phyloP scores from a whole-genome alignment of 2,888 invertebrate genomes.

The Falcaria lacertinaria region DNA sequence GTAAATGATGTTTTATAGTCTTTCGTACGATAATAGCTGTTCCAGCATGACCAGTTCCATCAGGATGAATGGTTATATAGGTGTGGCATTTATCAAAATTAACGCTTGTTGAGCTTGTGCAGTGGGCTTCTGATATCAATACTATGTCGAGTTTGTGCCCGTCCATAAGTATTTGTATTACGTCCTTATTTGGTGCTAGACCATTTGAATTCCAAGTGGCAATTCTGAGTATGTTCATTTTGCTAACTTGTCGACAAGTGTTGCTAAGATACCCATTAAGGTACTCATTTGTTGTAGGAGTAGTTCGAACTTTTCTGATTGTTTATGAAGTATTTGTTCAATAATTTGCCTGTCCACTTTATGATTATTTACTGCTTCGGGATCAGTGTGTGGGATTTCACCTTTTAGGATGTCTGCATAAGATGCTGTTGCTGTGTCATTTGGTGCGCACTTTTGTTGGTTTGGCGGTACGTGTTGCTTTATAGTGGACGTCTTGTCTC shows the following conservation, averaged over 20 bases:
- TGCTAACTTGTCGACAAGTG: background rate
- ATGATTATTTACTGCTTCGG: background rate
- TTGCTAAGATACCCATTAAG: background rate
- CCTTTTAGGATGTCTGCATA: background rate
- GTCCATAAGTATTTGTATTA: conserved; percentile 8
- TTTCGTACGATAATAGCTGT: conserved; percentile 9
- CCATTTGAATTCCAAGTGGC: conserved; percentile 21
- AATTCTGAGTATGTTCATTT: conserved; percentile 2
- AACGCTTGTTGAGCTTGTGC: conserved; percentile 4
- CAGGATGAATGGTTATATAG: conserved; percentile 11
- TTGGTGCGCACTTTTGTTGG: background rate
- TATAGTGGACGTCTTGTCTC: background rate
- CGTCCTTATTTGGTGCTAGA: conserved; percentile 11
- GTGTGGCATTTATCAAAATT: conserved; percentile 9
- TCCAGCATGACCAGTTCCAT: conserved; percentile 14
- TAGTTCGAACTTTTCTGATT: conserved; percentile 16
- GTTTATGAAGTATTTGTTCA: conserved; percentile 7
- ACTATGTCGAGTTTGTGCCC: conserved; percentile 12
- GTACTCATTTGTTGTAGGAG: conserved; percentile 11
- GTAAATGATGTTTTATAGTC: conserved; percentile 8
- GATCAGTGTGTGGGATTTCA: background rate
- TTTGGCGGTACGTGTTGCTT: background rate
- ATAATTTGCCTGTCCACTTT: conserved; percentile 1
- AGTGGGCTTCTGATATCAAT: conserved; percentile 16
- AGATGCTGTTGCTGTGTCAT: background rate